Conservation (phyloP, 2,797 vertebrate genomes). For the Vultur gryphus region DNA sequence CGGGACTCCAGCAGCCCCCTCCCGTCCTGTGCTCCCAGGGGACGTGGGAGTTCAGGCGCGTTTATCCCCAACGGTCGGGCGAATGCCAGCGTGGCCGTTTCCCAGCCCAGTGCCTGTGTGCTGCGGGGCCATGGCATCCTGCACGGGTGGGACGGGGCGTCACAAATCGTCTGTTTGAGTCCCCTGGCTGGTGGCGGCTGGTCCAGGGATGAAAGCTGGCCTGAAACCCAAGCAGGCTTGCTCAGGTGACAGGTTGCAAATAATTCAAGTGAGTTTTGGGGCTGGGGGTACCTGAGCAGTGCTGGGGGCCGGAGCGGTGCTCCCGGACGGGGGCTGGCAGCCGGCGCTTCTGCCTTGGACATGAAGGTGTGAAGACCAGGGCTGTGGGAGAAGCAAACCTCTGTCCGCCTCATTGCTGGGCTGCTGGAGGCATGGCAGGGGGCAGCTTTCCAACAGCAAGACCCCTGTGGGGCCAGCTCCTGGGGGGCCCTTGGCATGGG, state of each 20-base stretch:
- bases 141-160: accelerated
- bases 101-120: accelerated
- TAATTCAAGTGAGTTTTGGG: background rate
- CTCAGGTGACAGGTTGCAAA: background rate
- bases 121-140: background rate
- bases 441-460: background rate
- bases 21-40: accelerated
- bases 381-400: background rate
- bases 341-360: accelerated
- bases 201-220: background rate
- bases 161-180: accelerated
- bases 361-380: background rate
- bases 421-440: background rate
- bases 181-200: background rate
- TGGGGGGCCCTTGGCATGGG: no score
- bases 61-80: background rate
- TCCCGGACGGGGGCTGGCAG: background rate
- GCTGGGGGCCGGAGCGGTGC: background rate
- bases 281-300: background rate
- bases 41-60: background rate
- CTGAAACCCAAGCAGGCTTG: background rate
- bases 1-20: accelerated
- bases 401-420: accelerated
- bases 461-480: background rate
- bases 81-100: accelerated